phyloP scores from a whole-genome alignment of 2,113 vertebrate genomes.

The Orthonyx spaldingii region DNA sequence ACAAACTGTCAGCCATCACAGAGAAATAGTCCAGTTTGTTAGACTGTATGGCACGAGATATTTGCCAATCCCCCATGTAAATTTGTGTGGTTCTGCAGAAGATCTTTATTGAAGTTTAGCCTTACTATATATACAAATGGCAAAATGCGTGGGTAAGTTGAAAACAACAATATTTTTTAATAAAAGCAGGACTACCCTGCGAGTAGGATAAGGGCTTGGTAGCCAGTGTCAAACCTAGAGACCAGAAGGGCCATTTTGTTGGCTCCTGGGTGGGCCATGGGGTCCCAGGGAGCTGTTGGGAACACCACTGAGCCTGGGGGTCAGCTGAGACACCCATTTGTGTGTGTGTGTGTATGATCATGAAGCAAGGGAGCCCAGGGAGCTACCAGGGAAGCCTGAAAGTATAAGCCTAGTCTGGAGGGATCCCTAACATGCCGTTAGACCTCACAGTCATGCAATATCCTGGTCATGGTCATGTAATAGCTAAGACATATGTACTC shows the following conservation, averaged over 20 bases:
- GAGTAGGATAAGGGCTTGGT: background rate
- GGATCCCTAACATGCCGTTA: background rate
- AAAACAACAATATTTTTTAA: background rate
- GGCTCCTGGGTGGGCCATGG: background rate
- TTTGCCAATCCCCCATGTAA: background rate
- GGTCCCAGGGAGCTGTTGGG: background rate
- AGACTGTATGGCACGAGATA: background rate
- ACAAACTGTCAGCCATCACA: too few species aligned
- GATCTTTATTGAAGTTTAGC: background rate
- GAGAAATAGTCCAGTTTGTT: background rate
- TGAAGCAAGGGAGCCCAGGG: accelerated
- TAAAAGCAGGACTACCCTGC: background rate
- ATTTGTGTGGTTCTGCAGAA: background rate
- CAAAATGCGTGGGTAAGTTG: background rate
- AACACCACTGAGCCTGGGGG: background rate
- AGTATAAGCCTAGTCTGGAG: background rate
- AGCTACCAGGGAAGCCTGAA: background rate
- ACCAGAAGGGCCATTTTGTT: background rate
- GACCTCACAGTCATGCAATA: background rate
- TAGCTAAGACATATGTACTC: background rate
- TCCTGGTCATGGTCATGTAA: background rate
- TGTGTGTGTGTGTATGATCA: background rate
- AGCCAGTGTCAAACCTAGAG: background rate
- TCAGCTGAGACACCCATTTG: background rate
- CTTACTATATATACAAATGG: background rate